Base-by-base conservation (phyloP, 2,888 invertebrate species). In the Periphyllus acericola region DNA sequence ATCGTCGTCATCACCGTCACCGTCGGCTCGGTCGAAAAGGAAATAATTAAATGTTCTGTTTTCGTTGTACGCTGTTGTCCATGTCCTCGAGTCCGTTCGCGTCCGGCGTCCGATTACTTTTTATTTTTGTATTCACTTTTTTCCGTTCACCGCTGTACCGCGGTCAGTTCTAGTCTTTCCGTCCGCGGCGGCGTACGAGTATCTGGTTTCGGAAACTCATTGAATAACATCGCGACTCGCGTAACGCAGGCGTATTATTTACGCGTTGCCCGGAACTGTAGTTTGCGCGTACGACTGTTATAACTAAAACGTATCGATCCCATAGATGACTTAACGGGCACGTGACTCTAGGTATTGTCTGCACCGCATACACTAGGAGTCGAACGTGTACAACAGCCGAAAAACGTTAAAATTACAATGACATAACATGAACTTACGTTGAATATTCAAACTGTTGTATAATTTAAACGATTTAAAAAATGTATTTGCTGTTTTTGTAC, bases 41-140 rank as follows among this genome's bases (percentile, higher is more conserved):
- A 71, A 52, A 52, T 52, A 21, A 68, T 81, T 60, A 79, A 79
- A 79, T 34, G 79, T 60, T n/a, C n/a, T 34, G 79, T 60, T 80
- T 36, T 36, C 36, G 36, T 36, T 36, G 36, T 6, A n/a, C 36
- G 36, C 36, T 80, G 17, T 32, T 52, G 29, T 52, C 14, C 52
- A 60, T 36, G 79, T 72, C 72, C 72, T 72, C 72, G 72, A 34
- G 79, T 6, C 79, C 17, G 79, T 79, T n/a, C 60, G 60, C 34
- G 60, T 34, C 3, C 34, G 29, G 9, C 72, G 72, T 72, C 72
- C 72, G 34, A 72, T 34, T 72, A 72, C 72, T 34, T 71, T 3
- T n/a, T 66, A 25, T 25, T 66, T 74, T 5, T 19, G 29, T 29
- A 25, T 80, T 76, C 29, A 5, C 0, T 14, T 60, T 66, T 81